Evolutionary conservation across 2,113 vertebrate species (phyloP).

Genomic region (Stigmatopora argus): DNA sequence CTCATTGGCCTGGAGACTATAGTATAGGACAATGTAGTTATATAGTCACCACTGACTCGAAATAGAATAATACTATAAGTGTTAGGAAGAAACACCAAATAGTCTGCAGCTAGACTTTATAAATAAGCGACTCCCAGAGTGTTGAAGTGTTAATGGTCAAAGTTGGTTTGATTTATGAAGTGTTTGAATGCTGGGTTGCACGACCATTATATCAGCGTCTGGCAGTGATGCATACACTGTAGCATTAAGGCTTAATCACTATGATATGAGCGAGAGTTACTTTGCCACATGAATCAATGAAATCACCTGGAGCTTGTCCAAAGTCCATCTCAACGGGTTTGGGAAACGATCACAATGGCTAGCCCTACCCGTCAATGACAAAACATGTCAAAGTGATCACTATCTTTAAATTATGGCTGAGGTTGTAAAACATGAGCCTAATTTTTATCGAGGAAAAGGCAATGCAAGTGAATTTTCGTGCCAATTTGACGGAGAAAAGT

Average conservation of each 20-base stretch:
- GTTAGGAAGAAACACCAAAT: not conserved
- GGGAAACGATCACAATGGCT: not conserved
- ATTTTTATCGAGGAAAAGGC: not conserved
- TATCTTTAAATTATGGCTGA: not conserved
- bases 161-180: slow-evolving; percentile 11
- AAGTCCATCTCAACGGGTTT: not conserved
- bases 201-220: slow-evolving; percentile 18
- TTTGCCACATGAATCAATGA: slow-evolving; percentile 6
- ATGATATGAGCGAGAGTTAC: slow-evolving; percentile 24
- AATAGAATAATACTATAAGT: not conserved
- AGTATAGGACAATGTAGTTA: too few species aligned
- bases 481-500: too few species aligned
- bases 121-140: not conserved
- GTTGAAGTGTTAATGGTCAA: slow-evolving; percentile 4
- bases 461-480: not conserved
- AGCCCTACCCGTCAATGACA: not conserved
- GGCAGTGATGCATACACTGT: slow-evolving; percentile 6
- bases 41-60: too few species aligned
- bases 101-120: not conserved
- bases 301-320: slow-evolving; percentile 3
- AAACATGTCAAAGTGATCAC: not conserved
- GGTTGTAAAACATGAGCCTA: not conserved
- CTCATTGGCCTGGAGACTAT: too few species aligned
- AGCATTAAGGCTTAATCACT: slow-evolving; percentile 25
- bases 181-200: slow-evolving; percentile 2